phyloP scores from a whole-genome alignment of 2,113 vertebrate species.

The Phainopepla nitens region DNA sequence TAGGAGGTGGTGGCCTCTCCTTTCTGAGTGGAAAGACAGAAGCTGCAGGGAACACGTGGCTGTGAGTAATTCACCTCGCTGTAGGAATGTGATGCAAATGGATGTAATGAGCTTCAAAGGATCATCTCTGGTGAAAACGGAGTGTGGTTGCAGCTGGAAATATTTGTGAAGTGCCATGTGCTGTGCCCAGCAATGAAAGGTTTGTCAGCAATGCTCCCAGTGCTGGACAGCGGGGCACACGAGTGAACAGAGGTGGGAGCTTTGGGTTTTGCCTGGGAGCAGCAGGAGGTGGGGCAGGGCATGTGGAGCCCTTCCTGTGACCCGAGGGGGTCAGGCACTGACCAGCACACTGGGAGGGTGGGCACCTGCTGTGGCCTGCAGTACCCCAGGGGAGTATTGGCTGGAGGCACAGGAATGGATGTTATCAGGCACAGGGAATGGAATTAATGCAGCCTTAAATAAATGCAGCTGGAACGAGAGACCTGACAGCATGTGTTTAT shows the following conservation, averaged over 20 bases:
- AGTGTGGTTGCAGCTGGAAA: background rate
- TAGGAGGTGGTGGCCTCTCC: background rate
- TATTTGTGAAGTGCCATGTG: background rate
- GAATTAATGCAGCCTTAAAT: background rate
- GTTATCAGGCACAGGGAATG: background rate
- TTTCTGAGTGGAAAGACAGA: background rate
- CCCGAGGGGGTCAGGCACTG: background rate
- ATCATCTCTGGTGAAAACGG: background rate
- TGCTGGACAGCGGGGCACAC: fast-evolving
- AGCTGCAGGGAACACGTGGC: background rate
- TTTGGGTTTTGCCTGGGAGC: background rate
- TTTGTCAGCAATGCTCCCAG: background rate
- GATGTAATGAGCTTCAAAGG: background rate
- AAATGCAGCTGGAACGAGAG: background rate
- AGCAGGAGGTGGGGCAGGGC: background rate
- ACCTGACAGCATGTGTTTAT: background rate
- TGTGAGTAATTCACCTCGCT: background rate
- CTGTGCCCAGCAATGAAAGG: background rate
- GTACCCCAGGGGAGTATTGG: background rate
- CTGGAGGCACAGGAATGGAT: background rate
- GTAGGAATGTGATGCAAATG: background rate
- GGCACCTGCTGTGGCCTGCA: background rate
- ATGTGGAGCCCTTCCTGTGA: fast-evolving
- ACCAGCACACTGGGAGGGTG: background rate
- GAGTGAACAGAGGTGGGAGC: background rate